phyloP scores from a whole-genome alignment of 64 coral and sea anemone genomes.

The Pocillopora verrucosa region DNA sequence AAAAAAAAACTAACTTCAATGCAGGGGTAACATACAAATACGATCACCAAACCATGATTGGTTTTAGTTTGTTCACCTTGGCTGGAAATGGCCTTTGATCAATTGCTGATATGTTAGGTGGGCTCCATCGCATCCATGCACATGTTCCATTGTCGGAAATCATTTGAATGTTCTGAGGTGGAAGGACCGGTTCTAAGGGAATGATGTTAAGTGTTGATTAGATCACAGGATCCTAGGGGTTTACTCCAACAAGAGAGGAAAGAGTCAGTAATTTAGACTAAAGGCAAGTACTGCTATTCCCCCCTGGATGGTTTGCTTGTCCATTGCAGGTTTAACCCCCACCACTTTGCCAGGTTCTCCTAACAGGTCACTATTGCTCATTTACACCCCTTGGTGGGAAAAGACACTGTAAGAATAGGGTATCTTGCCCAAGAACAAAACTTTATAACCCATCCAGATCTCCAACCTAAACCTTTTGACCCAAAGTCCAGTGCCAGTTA shows the following conservation, averaged over 20 bases:
- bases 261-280: neutral
- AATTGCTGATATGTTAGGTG: neutral
- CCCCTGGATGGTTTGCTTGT: neutral
- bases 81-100: slow-evolving; percentile 32
- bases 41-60: neutral
- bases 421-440: neutral
- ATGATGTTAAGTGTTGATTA: neutral
- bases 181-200: slow-evolving; percentile 36
- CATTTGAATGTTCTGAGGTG: slow-evolving; percentile 25
- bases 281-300: neutral
- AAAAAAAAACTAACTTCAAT: no score
- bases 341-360: no score
- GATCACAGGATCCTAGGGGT: neutral
- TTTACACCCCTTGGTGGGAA: no score
- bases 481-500: no score
- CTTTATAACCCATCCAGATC: neutral
- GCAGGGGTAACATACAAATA: neutral
- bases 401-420: no score
- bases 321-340: neutral
- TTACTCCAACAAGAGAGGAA: neutral
- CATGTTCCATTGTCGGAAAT: slow-evolving; percentile 38
- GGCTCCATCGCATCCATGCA: slow-evolving; percentile 6
- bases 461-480: no score
- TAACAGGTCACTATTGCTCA: no score
- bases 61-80: slow-evolving; percentile 13